Evolutionary conservation across 1,140 invertebrate species (phyloP).

Genomic region (Atta texana): DNA sequence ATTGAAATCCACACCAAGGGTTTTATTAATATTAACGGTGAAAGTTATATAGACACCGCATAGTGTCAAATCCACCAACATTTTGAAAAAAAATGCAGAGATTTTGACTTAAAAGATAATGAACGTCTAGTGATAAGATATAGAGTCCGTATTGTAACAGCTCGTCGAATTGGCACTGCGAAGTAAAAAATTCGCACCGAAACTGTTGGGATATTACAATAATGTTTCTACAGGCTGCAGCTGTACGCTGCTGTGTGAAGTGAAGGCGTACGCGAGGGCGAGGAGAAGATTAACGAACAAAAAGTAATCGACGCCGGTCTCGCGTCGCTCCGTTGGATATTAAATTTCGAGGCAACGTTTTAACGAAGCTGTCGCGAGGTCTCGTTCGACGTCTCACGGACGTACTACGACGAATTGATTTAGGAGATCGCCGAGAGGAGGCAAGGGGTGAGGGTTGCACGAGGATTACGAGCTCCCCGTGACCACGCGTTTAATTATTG

Average conservation of each 20-base stretch:
- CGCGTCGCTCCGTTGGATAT: slow-evolving; percentile 39
- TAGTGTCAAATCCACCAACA: no score
- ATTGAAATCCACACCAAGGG: no score
- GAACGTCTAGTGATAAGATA: slow-evolving; percentile 14
- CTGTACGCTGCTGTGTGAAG: slow-evolving; percentile 6
- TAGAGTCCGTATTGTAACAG: background rate
- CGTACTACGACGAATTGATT: slow-evolving; percentile 60
- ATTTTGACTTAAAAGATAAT: background rate
- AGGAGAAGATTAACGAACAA: slow-evolving; percentile 47
- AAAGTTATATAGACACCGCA: no score
- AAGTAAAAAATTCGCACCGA: slow-evolving; percentile 29
- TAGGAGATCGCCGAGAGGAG: slow-evolving; percentile 12
- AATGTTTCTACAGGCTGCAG: slow-evolving; percentile 30
- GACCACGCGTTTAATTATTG: slow-evolving; percentile 63
- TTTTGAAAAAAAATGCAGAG: background rate
- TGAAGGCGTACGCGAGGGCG: slow-evolving; percentile 30
- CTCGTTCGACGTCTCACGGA: slow-evolving; percentile 37
- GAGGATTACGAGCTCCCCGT: slow-evolving; percentile 49
- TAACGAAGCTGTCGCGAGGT: slow-evolving; percentile 53
- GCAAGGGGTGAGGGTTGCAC: background rate
- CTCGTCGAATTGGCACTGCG: background rate
- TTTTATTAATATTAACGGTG: no score
- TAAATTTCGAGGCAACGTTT: slow-evolving; percentile 55
- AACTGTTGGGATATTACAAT: slow-evolving; percentile 45
- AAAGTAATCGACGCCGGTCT: slow-evolving; percentile 43